Percentiles rank a stretch among this genome's conserved stretches.
phyloP scores from a whole-genome alignment of 2,113 vertebrate genomes.

The Leptocoma aspasia region DNA sequence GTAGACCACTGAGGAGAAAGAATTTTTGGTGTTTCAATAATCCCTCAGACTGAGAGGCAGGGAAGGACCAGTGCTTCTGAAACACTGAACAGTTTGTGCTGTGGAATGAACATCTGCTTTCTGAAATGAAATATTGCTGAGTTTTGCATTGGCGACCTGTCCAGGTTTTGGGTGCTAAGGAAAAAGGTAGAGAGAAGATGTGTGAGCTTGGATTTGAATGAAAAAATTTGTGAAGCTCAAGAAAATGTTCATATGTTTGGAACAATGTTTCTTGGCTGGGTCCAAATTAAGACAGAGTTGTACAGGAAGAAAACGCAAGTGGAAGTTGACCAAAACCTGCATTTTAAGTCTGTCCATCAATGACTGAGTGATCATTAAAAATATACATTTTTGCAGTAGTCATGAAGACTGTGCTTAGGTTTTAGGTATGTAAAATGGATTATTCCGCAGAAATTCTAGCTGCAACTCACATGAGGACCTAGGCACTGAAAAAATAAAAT shows the following conservation, averaged over 20 bases:
- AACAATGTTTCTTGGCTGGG: neutral
- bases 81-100: neutral
- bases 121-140: neutral
- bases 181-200: neutral
- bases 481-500: neutral
- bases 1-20: neutral
- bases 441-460: neutral
- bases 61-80: neutral
- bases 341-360: neutral
- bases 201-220: neutral
- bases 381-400: neutral
- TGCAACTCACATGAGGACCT: neutral
- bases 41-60: neutral
- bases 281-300: neutral
- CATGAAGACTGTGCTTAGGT: neutral
- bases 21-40: neutral
- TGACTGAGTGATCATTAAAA: neutral
- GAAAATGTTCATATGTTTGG: neutral
- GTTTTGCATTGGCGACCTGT: neutral
- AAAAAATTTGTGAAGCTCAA: neutral
- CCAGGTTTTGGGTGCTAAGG: neutral
- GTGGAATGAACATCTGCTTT: neutral
- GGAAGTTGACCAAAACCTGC: neutral
- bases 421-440: neutral
- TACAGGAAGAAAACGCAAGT: neutral